These are phyloP conservation scores for Bovichtus diacanthus DNA, from an alignment of 2,797 vertebrate genomes.

Conservation along the genomic window DNA sequence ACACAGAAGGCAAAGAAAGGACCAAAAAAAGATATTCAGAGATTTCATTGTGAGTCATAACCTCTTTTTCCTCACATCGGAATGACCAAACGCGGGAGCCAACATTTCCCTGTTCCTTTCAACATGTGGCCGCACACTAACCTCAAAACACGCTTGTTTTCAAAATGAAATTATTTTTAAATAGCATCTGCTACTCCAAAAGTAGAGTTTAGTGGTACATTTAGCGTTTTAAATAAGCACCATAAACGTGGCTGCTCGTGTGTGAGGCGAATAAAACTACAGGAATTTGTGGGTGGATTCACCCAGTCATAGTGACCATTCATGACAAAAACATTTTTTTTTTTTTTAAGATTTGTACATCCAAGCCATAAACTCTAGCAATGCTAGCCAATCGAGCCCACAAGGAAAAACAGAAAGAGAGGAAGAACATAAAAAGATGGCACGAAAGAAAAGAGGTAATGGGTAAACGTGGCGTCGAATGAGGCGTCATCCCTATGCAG, in stretches of 20 bases:
- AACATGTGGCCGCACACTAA: constrained; percentile 34
- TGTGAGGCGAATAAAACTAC: constrained; percentile 13
- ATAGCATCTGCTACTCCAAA: constrained; percentile 30
- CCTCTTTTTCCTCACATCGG: constrained; percentile 1
- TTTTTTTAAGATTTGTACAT: constrained; percentile 39
- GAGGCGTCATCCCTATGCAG: constrained; percentile 11
- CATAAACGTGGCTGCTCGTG: constrained; percentile 21
- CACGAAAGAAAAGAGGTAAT: constrained; percentile 2
- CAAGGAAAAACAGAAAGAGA: constrained; percentile 20
- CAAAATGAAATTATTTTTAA: constrained; percentile 41
- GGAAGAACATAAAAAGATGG: constrained; percentile 7
- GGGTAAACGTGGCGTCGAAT: constrained; percentile 30
- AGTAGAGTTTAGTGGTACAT: constrained; percentile 29
- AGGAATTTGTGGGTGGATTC: constrained; percentile 24
- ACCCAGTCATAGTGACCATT: constrained; percentile 2
- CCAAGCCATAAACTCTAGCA: constrained; percentile 4
- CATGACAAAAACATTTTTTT: too few relatives aligned
- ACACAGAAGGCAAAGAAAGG: neutral
- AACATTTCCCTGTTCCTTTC: constrained; percentile 15
- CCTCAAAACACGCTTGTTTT: constrained; percentile 39
- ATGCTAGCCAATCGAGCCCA: constrained; percentile 3
- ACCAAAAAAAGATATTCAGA: constrained; percentile 5
- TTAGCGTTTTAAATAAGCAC: constrained; percentile 29
- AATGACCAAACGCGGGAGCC: constrained; percentile 6
- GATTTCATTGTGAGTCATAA: neutral